These are phyloP conservation scores for Lonchura striata DNA, from an alignment of 2,113 vertebrate species.

Conservation along the genomic window DNA sequence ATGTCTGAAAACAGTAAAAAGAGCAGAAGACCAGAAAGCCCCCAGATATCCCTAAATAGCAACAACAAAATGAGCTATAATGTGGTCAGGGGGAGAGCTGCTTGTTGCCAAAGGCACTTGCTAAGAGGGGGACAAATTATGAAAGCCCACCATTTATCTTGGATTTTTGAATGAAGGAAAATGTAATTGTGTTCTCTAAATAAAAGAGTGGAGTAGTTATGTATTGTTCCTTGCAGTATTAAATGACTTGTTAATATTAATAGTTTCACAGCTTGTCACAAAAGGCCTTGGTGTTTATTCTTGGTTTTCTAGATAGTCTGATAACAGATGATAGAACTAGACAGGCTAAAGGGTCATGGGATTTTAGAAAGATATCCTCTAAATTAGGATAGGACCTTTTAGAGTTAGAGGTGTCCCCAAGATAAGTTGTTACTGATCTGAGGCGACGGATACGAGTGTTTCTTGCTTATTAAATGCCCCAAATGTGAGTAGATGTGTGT, in stretches of 20 bases:
- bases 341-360: not conserved
- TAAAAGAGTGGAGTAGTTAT: not conserved
- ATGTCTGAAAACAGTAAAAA: not conserved
- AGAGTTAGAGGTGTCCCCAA: not conserved
- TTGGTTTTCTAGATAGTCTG: not conserved
- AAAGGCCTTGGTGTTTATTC: constrained; percentile 5
- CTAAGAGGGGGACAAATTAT: not conserved
- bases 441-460: not conserved
- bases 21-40: not conserved
- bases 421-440: not conserved
- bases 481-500: not conserved
- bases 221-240: not conserved
- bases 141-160: not conserved
- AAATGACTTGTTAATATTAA: not conserved
- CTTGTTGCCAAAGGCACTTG: not conserved
- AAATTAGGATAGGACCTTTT: not conserved
- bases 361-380: not conserved
- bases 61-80: not conserved
- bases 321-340: not conserved
- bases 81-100: not conserved
- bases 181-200: not conserved
- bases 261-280: not conserved
- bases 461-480: not conserved
- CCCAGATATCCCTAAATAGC: not conserved
- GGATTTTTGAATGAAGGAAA: not conserved